Conservation (phyloP, 2,797 vertebrate species). For the Stomatorhinus walkeri region DNA sequence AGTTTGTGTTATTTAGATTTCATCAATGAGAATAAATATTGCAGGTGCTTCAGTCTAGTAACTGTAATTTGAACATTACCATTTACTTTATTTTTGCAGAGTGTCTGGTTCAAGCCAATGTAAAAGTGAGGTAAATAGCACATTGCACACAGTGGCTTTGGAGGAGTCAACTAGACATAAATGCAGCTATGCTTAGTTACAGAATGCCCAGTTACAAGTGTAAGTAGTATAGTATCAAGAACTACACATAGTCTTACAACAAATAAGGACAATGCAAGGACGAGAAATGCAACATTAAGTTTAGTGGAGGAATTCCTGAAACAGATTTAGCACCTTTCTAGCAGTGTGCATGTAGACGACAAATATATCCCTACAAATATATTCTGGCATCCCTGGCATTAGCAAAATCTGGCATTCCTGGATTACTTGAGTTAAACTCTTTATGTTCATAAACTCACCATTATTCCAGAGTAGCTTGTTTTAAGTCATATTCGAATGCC, state of each 20-base stretch:
- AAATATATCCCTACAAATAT: neutral
- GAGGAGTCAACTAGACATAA: neutral
- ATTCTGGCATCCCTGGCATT: neutral
- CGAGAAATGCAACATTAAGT: neutral
- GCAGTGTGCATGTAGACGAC: neutral
- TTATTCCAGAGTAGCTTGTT: neutral
- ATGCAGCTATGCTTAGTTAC: neutral
- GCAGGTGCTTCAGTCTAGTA: neutral
- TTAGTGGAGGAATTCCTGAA: neutral
- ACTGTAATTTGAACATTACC: neutral
- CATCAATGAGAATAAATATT: slow-evolving; percentile 14
- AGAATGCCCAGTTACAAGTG: neutral
- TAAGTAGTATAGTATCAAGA: neutral
- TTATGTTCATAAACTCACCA: neutral
- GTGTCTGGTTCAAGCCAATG: neutral
- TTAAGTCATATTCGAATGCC: neutral
- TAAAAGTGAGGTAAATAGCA: neutral
- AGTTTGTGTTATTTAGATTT: neutral
- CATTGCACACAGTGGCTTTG: neutral
- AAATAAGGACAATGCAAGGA: neutral
- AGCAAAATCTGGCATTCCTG: neutral
- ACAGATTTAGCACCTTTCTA: neutral
- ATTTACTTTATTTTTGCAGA: neutral
- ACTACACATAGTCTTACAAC: neutral
- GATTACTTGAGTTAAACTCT: neutral